Conservation (phyloP, 2,797 vertebrate genomes). For the Aphelocoma californica region DNA sequence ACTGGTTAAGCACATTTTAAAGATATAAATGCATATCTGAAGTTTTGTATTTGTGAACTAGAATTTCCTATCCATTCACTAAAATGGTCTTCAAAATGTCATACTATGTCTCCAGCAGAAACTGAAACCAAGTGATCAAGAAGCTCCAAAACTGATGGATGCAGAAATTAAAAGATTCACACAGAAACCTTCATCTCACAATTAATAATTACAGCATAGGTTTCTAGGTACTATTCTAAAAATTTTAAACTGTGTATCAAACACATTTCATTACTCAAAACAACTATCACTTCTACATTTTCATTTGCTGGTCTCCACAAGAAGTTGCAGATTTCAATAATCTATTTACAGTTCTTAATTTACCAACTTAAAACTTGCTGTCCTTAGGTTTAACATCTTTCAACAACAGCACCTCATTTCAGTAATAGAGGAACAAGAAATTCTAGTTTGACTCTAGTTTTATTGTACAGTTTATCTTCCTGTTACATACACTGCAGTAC, state of each 20-base stretch:
- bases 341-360: neutral
- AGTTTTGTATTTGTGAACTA: neutral
- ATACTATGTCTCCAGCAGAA: neutral
- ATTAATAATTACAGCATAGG: neutral
- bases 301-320: neutral
- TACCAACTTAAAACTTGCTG: neutral
- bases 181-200: neutral
- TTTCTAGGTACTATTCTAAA: neutral
- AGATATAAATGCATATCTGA: neutral
- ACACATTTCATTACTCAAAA: neutral
- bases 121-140: neutral
- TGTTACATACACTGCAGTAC: neutral
- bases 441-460: neutral
- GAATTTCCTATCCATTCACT: neutral
- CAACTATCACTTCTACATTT: neutral
- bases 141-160: neutral
- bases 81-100: neutral
- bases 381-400: neutral
- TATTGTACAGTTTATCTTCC: neutral
- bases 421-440: neutral
- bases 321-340: neutral
- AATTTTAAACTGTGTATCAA: neutral
- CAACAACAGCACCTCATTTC: neutral
- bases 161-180: neutral
- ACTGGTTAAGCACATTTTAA: neutral